Evolutionary conservation across 2,113 vertebrate genomes (phyloP).

Genomic region (Xiphophorus maculatus): DNA sequence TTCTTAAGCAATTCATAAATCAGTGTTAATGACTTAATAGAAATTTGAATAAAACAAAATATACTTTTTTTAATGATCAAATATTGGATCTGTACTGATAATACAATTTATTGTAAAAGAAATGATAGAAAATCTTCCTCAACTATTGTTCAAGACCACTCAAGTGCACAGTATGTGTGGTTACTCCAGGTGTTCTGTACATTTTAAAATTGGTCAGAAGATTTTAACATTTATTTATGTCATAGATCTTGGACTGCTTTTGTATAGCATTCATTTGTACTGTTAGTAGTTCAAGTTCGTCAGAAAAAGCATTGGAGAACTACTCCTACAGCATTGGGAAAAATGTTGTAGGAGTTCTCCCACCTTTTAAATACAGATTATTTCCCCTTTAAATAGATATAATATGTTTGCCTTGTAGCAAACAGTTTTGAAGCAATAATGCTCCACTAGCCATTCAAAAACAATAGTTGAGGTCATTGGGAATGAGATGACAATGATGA

Average conservation of each 20-base stretch:
- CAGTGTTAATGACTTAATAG: not conserved
- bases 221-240: not conserved
- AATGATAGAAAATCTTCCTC: not conserved
- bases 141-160: too few species aligned
- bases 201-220: not conserved
- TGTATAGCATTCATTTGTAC: not conserved
- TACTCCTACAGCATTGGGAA: not conserved
- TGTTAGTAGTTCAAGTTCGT: not conserved
- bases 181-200: too few species aligned
- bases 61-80: not conserved
- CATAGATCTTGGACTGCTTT: not conserved
- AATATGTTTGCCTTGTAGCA: not conserved
- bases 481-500: slow-evolving; percentile 11
- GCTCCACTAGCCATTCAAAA: not conserved
- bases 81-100: not conserved
- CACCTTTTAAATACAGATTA: not conserved
- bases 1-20: not conserved
- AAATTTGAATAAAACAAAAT: too few species aligned
- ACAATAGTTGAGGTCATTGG: slow-evolving; percentile 1
- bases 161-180: too few species aligned
- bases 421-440: not conserved
- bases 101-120: not conserved
- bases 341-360: not conserved
- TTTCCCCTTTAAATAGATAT: not conserved
- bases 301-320: not conserved